phyloP scores from a whole-genome alignment of 2,888 invertebrate species.

The Eupithecia subfuscata region DNA sequence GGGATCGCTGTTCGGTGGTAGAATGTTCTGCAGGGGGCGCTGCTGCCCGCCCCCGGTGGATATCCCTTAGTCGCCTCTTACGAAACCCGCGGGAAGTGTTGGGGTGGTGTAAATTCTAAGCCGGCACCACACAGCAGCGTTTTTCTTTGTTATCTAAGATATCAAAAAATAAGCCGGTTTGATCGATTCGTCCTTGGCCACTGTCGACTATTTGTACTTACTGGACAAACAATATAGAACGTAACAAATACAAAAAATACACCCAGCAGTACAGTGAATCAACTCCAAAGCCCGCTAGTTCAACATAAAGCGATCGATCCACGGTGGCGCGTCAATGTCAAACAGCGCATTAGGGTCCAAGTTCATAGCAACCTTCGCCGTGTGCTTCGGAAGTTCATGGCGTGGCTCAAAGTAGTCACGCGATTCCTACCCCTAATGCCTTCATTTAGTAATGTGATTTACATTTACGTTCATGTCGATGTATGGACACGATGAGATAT shows the following conservation, averaged over 20 bases:
- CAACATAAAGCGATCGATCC: conserved; percentile 34
- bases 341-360: conserved; percentile 55
- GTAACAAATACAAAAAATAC: conserved; percentile 1
- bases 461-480: conserved; percentile 16
- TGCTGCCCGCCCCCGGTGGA: too few relatives aligned
- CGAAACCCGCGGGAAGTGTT: too few relatives aligned
- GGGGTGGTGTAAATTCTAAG: too few relatives aligned
- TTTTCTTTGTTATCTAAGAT: not conserved
- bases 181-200: not conserved
- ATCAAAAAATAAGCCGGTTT: conserved; percentile 3
- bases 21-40: too few relatives aligned
- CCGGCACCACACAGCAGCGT: too few relatives aligned
- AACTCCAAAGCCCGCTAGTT: conserved; percentile 10
- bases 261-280: conserved; percentile 4
- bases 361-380: conserved; percentile 60
- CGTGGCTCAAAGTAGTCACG: conserved; percentile 42
- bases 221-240: not conserved
- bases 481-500: not conserved
- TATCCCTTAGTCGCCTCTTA: too few relatives aligned
- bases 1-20: too few relatives aligned
- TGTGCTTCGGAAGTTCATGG: conserved; percentile 45
- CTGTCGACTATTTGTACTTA: not conserved
- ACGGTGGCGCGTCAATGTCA: conserved; percentile 50
- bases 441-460: conserved; percentile 25
- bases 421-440: conserved; percentile 38